Evolutionary conservation across 2,888 invertebrate genomes (phyloP), one percentile per base, ranked within the genome.

Genomic region (Drosophila greeni): DNA sequence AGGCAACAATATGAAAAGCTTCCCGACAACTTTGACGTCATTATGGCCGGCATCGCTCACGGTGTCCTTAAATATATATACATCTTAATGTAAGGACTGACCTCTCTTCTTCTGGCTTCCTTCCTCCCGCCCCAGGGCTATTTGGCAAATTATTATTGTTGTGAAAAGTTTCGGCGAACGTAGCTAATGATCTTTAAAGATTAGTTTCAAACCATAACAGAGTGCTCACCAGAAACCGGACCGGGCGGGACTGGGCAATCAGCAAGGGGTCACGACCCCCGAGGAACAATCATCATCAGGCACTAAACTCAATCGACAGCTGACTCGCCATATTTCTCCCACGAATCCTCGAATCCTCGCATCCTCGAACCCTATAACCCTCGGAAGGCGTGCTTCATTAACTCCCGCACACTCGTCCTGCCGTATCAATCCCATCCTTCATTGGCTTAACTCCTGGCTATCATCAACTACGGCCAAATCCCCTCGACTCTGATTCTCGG

Each of bases 121-220:
- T 2, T 45, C 26, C 12, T n/a, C n/a, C 24, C 20, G 3, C 54
- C 76, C 72, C 73, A 61, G 58, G 74, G 85, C 75, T 70, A 73
- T 81, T 71, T 74, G 70, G 74, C 76, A 72, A 84, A 78, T 82
- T 85, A 85, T 83, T 82, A 76, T 79, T 81, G 73, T 78, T 75
- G 70, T 59, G 67, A 67, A 73, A 73, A 76, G 73, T 75, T 66
- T 16, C 14, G 31, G 23, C n/a, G 36, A 43, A 33, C 42, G 24
- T 31, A 42, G 64, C 66, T 64, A 53, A 65, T 64, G 66, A 64
- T 64, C 65, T 64, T 64, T 62, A 62, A 65, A 51, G 65, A 37
- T 64, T 62, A 51, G 65, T 62, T 62, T 62, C 31, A 18, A 62
- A 31, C 62, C 64, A 64, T 40, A 64, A 49, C 61, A 61, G 40